Base-by-base conservation (phyloP, 2,888 invertebrate genomes). In the Spilosoma lubricipeda region DNA sequence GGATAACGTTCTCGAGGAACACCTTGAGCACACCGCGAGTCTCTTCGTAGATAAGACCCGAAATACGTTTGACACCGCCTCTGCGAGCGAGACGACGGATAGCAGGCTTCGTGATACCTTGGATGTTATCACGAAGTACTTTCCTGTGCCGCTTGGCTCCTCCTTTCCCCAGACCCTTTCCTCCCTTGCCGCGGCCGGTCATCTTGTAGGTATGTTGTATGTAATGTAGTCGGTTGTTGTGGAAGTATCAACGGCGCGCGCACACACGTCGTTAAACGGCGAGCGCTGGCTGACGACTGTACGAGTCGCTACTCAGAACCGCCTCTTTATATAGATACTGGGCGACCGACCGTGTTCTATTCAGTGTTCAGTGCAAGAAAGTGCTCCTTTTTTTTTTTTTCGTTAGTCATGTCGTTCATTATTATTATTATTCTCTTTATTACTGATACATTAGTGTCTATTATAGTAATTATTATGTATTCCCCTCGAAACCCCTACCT, bases 101-200 rank as follows among this genome's bases (percentile, higher is more conserved):
- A 0, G 98, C 98, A 0, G 98, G 98, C 82, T 97, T 98, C 1
- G 98, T 98, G 78, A 98, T 98, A 48, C 98, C 98, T 86, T 98
- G 97, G 91, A 98, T 98, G 89, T 98, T 98, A 90, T 98, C 98
- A 77, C 97, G 96, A 18, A 97, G 90, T 3, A 98, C 98, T 91
- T 98, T 98, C 77, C 98, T 96, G 93, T 98, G 98, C 82, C 98
- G 97, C 92, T 98, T 98, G 56, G 98, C 98, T 77, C 98, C 98
- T 23, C 97, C 97, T 92, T 98, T 98, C 73, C 98, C 98, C 72
- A 98, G 94, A 78, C 98, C 97, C 93, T 98, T 97, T 72, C 97
- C 97, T 89, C 97, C 97, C 96, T 98, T 97, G 76, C 98, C 98
- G 77, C 98, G 97, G 78, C 98, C 98, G 90, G 98, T 97, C 98